Conservation (phyloP, 1,140 invertebrate genomes). For the Teleogryllus occipitalis region DNA sequence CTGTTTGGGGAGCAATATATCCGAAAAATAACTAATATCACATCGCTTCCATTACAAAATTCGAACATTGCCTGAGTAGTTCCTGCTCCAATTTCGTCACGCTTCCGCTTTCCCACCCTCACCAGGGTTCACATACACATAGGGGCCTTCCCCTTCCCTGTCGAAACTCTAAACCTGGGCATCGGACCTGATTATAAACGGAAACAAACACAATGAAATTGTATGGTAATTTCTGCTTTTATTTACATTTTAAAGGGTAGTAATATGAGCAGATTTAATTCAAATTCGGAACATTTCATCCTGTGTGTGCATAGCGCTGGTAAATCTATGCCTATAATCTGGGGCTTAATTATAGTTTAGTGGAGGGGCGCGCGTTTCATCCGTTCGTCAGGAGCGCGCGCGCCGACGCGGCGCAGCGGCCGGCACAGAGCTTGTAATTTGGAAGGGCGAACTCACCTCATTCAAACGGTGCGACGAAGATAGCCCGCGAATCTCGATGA, state of each 20-base stretch:
- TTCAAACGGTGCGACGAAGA: not conserved
- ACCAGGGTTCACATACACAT: too few relatives aligned
- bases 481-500: not conserved
- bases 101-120: not conserved
- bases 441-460: not conserved
- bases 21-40: too few relatives aligned
- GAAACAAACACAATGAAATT: not conserved
- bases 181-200: not conserved
- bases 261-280: not conserved
- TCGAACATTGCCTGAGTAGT: not conserved
- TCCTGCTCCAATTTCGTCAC: not conserved
- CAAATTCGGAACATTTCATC: not conserved
- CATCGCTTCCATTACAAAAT: not conserved
- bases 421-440: not conserved
- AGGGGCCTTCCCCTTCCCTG: not conserved
- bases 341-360: not conserved
- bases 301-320: not conserved
- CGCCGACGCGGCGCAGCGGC: not conserved
- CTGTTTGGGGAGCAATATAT: too few relatives aligned
- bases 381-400: not conserved
- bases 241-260: not conserved
- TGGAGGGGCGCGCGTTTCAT: not conserved
- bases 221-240: slow-evolving; percentile 1
- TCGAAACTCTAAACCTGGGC: not conserved
- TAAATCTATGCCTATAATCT: slow-evolving; percentile 2